Evolutionary conservation across 2,888 invertebrate genomes (phyloP), one percentile per base, ranked within the genome.

Genomic region (Meiosimyza platycephala): DNA sequence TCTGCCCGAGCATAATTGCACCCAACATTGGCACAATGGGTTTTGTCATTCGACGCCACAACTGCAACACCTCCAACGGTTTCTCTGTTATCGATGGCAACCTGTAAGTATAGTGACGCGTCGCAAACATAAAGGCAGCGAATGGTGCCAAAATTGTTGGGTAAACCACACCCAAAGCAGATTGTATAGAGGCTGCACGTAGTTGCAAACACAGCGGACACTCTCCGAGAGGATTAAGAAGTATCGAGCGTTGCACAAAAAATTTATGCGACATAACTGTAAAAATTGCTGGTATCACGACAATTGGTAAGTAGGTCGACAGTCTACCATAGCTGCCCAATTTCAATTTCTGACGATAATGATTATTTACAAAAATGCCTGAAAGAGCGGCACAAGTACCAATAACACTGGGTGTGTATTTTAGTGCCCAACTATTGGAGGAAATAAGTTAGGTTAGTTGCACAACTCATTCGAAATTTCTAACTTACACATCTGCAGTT

Each of bases 161-260:
- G 82, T 93, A 91, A 4, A 88, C 78, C 1, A 90, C 80, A 0
- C 92, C 92, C 6, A 89, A 73, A 0, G 80, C 78, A 0, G 88
- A 78, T 84, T 93, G 93, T 28, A 91, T 78, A 0, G 86, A 84
- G 3, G 89, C 88, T 40, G 93, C 90, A 74, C 89, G 89, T 0
- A 91, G 76, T 86, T 94, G 91, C 33, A 90, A 80, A 81, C 94
- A 94, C 6, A 92, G 80, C 0, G 92, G 90, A 79, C 94, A 94
- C 1, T 82, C 77, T 0, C 88, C 85, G 16, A 83, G 48, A 50
- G 88, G 89, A 82, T 90, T 88, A 22, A 93, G 77, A 4, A 93
- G 76, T 72, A 93, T 84, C 18, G 89, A 85, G 1, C 88, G 88
- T 78, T 91, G 86, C 62, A 94, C 83, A 70, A 89, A 78, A 90